Conservation (phyloP, 2,888 invertebrate genomes). For the Thalpophila matura region DNA sequence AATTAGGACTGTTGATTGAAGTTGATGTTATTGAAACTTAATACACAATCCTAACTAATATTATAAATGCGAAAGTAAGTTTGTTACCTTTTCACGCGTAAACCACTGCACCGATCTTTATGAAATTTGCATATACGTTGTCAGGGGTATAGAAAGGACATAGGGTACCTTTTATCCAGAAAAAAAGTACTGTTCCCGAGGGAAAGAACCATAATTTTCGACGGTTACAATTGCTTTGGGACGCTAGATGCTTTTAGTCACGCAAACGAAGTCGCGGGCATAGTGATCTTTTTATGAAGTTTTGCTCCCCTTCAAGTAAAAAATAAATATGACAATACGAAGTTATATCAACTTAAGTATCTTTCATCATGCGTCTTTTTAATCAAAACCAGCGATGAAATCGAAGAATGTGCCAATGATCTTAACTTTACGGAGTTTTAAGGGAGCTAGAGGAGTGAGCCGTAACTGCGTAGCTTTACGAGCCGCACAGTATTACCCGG, state of each 20-base stretch:
- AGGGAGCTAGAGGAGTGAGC: conserved; percentile 51
- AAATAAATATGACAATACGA: background rate
- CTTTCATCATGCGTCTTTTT: conserved; percentile 16
- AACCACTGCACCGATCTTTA: no score
- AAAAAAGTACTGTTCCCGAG: no score
- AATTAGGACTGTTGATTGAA: background rate
- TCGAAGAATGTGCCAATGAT: conserved; percentile 53
- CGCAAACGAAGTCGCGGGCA: no score
- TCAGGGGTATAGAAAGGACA: no score
- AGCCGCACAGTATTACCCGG: conserved; percentile 63
- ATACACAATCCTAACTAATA: no score
- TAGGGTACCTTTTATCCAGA: no score
- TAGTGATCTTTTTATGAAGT: background rate
- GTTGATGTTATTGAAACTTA: background rate
- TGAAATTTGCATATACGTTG: no score
- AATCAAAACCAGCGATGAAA: conserved; percentile 37
- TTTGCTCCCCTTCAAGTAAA: background rate
- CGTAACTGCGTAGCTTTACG: conserved; percentile 62
- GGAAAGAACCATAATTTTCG: no score
- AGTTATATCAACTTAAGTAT: background rate
- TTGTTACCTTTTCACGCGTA: no score
- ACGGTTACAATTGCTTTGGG: no score
- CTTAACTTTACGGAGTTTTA: conserved; percentile 57
- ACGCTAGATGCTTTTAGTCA: no score
- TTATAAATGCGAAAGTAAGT: no score